Evolutionary conservation across 2,888 invertebrate species (phyloP).

Genomic region (Psylliodes chrysocephalus): DNA sequence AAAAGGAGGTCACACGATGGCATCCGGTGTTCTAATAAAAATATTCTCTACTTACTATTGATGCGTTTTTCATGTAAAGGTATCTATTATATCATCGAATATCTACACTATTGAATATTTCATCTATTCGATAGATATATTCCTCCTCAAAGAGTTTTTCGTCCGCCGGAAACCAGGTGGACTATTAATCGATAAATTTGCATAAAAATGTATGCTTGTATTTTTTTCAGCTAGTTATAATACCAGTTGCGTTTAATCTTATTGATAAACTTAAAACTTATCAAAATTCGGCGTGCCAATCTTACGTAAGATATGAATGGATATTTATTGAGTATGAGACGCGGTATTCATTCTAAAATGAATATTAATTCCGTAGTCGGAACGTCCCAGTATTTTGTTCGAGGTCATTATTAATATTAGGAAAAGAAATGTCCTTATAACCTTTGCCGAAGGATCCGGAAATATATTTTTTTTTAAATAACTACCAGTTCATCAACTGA

Average conservation of each 20-base stretch:
- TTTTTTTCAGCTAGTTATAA: conserved; percentile 12
- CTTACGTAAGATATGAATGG: neutral
- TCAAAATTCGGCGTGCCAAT: neutral
- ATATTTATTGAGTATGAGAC: neutral
- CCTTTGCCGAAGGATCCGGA: too few species aligned
- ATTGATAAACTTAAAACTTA: neutral
- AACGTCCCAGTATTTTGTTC: too few species aligned
- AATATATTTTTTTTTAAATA: too few species aligned
- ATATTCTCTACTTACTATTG: conserved; percentile 20
- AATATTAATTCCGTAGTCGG: too few species aligned
- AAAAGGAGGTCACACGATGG: conserved; percentile 10
- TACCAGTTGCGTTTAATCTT: neutral
- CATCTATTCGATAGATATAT: conserved; percentile 37
- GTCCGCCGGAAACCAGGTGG: conserved; percentile 45
- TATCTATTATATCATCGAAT: conserved; percentile 25
- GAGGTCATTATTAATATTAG: too few species aligned
- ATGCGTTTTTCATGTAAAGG: conserved; percentile 31
- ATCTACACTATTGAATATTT: conserved; percentile 25
- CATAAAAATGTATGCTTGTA: conserved; percentile 40
- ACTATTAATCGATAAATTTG: conserved; percentile 41
- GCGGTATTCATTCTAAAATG: neutral
- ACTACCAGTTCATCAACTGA: too few species aligned
- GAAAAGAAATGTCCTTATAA: too few species aligned
- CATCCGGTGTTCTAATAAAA: conserved; percentile 25
- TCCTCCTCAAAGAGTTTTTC: conserved; percentile 36